A percentile compares a stretch with the other conserved stretches of the same genome.
These are phyloP conservation scores for Eurois occulta DNA, from an alignment of 2,888 invertebrate species.

Conservation along the genomic window DNA sequence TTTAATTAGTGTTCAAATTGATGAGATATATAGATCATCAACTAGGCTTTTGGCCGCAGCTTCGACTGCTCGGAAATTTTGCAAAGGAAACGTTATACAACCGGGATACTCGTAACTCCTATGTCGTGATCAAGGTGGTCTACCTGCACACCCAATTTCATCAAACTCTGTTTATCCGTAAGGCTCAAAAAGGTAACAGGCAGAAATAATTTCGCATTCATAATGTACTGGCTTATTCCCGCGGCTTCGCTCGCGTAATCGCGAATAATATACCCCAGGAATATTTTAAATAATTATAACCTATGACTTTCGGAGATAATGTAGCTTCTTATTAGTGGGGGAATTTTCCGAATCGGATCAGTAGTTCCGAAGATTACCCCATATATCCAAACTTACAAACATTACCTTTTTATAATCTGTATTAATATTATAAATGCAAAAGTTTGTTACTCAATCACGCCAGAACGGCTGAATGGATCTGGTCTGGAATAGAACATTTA, in stretches of 20 bases:
- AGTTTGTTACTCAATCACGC: too few relatives aligned
- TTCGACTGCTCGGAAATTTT: neutral
- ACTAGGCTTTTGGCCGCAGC: neutral
- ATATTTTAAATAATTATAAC: neutral
- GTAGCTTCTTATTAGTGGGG: neutral
- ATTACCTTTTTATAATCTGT: too few relatives aligned
- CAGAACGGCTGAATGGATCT: too few relatives aligned
- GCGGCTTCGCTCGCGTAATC: neutral
- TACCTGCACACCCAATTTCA: neutral
- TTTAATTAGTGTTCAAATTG: neutral
- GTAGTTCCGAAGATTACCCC: too few relatives aligned
- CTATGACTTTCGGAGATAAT: neutral
- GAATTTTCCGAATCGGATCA: neutral
- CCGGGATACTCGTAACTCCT: too few relatives aligned
- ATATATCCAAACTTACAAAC: too few relatives aligned
- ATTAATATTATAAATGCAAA: too few relatives aligned
- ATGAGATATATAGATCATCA: neutral
- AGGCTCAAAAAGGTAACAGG: neutral
- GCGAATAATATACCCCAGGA: neutral
- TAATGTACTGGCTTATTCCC: neutral
- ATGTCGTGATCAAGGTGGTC: neutral
- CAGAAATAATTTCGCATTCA: neutral
- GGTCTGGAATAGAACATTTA: too few relatives aligned
- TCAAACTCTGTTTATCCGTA: neutral
- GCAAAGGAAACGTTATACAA: too few relatives aligned